A percentile compares a stretch with the other conserved stretches of the same genome.
These are phyloP conservation scores for Apoderus coryli DNA, from an alignment of 2,888 invertebrate genomes.

Conservation along the genomic window DNA sequence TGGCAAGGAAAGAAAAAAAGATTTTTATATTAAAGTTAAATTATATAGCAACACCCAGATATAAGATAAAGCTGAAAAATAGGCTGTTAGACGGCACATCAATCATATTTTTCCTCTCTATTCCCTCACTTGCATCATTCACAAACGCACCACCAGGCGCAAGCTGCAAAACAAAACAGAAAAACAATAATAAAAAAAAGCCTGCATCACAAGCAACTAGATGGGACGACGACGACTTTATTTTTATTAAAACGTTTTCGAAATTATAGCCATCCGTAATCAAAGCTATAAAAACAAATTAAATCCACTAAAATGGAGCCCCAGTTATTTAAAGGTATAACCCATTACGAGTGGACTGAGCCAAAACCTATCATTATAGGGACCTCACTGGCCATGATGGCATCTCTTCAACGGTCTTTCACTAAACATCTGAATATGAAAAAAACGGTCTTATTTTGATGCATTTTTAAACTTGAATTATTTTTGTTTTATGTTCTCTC, in stretches of 20 bases:
- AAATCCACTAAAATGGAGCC: conserved; percentile 35
- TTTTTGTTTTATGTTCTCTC: too few relatives aligned
- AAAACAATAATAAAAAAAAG: too few relatives aligned
- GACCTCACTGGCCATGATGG: too few relatives aligned
- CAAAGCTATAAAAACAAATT: conserved; percentile 38
- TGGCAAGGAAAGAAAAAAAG: too few relatives aligned
- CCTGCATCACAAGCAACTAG: too few relatives aligned
- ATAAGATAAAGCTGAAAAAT: conserved; percentile 19
- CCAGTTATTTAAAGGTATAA: conserved; percentile 33
- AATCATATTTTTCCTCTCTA: conserved; percentile 26
- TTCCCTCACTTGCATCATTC: too few relatives aligned
- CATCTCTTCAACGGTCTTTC: too few relatives aligned
- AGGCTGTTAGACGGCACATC: conserved; percentile 25
- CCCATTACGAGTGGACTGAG: conserved; percentile 32
- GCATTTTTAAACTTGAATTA: too few relatives aligned
- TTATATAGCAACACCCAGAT: conserved; percentile 15
- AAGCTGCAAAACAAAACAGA: conserved; percentile 23
- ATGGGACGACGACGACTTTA: conserved; percentile 25
- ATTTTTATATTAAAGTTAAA: conserved; percentile 17
- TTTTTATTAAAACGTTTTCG: conserved; percentile 34
- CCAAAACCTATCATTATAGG: conserved; percentile 35
- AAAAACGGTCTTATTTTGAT: too few relatives aligned
- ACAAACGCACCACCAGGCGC: too few relatives aligned
- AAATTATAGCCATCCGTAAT: conserved; percentile 34
- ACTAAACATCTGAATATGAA: too few relatives aligned